phyloP scores from a whole-genome alignment of 2,888 invertebrate genomes.

The Beris chalybata region DNA sequence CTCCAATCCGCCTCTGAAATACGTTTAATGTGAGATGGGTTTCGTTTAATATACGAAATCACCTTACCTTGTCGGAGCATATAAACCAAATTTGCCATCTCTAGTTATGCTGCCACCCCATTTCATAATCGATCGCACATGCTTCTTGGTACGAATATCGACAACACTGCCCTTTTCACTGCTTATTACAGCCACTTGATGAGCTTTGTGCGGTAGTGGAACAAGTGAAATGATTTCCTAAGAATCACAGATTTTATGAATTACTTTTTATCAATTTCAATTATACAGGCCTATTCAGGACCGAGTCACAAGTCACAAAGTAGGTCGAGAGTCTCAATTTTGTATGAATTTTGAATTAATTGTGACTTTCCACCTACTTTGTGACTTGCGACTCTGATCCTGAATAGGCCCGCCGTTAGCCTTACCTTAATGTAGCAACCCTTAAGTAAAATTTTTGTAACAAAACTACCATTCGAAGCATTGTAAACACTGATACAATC shows the following conservation, averaged over 20 bases:
- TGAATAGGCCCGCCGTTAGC: neutral
- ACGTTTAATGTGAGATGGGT: neutral
- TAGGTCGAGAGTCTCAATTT: too few relatives aligned
- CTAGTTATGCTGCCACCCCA: conserved; percentile 90
- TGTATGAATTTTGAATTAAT: too few relatives aligned
- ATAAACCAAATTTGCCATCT: conserved; percentile 88
- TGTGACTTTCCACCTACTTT: too few relatives aligned
- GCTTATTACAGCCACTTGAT: conserved; percentile 85
- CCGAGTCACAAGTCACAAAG: too few relatives aligned
- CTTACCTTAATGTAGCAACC: conserved; percentile 62
- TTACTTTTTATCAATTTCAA: neutral
- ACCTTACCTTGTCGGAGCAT: conserved; percentile 75
- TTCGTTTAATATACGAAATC: neutral
- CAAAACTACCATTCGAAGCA: conserved; percentile 71
- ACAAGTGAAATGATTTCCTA: conserved; percentile 73
- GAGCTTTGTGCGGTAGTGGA: conserved; percentile 80
- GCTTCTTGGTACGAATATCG: conserved; percentile 85
- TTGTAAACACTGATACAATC: conserved; percentile 85
- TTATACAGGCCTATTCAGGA: too few relatives aligned
- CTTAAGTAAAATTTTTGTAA: conserved; percentile 59
- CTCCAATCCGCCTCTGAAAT: conserved; percentile 84
- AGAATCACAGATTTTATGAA: neutral
- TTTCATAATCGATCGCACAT: conserved; percentile 82
- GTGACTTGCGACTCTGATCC: too few relatives aligned
- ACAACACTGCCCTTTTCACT: conserved; percentile 88